Conservation (phyloP, 1,140 invertebrate species). For the Caligus rogercresseyi region DNA sequence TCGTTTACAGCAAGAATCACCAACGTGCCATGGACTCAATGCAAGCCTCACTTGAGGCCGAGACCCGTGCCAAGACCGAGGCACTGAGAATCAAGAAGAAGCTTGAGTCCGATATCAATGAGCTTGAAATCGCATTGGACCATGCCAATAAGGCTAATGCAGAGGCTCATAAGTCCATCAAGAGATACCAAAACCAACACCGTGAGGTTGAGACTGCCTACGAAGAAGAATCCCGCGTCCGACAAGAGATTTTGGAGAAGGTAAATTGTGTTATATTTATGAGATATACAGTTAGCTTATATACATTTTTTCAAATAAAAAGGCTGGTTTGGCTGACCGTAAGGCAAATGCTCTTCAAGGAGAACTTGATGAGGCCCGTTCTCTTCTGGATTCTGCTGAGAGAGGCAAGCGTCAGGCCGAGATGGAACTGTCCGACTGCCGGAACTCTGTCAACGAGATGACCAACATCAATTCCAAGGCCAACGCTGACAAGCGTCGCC, state of each 20-base stretch:
- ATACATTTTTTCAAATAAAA: conserved; percentile 45
- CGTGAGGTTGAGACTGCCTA: conserved; percentile 77
- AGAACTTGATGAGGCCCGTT: conserved; percentile 88
- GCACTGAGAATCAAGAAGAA: conserved; percentile 39
- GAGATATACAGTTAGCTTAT: conserved; percentile 87
- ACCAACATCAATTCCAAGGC: conserved; percentile 77
- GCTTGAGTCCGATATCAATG: conserved; percentile 39
- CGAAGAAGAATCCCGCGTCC: conserved; percentile 91
- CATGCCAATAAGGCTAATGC: conserved; percentile 33
- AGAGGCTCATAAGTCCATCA: conserved; percentile 44
- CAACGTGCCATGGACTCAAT: conserved; percentile 96
- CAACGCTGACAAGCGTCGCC: conserved; percentile 89
- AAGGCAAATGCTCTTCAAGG: conserved; percentile 85
- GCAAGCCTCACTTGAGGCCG: conserved; percentile 96
- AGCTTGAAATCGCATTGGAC: conserved; percentile 38
- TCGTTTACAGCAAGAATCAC: conserved; percentile 72
- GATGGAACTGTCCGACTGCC: conserved; percentile 84
- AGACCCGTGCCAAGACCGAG: conserved; percentile 84
- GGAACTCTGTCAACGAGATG: conserved; percentile 91
- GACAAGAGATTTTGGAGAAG: conserved; percentile 90
- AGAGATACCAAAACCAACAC: conserved; percentile 80
- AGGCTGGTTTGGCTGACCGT: conserved; percentile 85
- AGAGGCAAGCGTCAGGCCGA: conserved; percentile 83
- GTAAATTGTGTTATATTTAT: conserved; percentile 52
- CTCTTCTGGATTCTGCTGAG: conserved; percentile 75